Conservation (phyloP, 1,140 invertebrate species). For the Megalopta genalis region DNA sequence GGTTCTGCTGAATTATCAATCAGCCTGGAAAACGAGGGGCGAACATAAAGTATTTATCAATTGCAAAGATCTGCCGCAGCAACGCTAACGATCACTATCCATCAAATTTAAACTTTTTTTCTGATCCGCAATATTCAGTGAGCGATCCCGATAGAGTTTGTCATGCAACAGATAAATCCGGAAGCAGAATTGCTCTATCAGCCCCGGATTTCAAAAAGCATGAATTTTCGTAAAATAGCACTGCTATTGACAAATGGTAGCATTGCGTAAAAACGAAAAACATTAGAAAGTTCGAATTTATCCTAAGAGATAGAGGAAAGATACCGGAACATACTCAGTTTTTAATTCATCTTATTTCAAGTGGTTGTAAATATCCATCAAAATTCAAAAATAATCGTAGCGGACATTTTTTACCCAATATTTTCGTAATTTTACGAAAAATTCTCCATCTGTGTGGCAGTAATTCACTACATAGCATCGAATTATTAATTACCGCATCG, state of each 20-base stretch:
- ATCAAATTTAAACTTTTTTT: constrained; percentile 5
- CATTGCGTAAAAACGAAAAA: no score
- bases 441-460: neutral
- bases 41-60: no score
- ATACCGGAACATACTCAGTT: neutral
- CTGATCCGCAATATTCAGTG: neutral
- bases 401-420: neutral
- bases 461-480: neutral
- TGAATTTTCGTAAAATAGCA: neutral
- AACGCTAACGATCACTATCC: no score
- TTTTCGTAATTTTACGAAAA: no score
- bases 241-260: neutral
- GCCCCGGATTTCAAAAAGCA: neutral
- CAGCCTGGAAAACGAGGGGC: no score
- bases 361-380: neutral
- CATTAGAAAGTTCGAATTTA: neutral
- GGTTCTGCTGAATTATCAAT: no score
- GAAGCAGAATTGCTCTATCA: neutral
- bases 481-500: neutral
- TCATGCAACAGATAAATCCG: neutral
- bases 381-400: neutral
- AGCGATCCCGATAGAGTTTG: neutral
- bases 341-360: neutral
- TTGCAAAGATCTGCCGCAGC: no score
- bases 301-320: neutral